Base-by-base conservation (phyloP, 2,888 invertebrate genomes). In the Synergus gifuensis region DNA sequence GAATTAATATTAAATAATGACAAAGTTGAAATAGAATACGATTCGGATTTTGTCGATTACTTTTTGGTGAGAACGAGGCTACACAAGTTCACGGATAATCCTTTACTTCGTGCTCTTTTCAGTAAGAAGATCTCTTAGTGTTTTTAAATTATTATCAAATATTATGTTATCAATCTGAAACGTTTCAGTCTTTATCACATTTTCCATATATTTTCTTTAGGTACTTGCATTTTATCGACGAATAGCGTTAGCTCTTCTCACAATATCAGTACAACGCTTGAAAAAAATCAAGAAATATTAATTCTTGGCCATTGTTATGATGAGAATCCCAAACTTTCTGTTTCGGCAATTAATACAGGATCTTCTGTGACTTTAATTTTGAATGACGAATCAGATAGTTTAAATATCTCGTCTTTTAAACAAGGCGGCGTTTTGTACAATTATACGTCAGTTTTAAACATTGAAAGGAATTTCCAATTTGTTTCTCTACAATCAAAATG, bases 261-360 rank as follows among this genome's bases (percentile, higher is more conserved):
- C 36, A 90, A 91, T 76, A 79, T 87, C 16, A 86, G 88, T 12
- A 87, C 87, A 44, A 58, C 81, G 4, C 79, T 91, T 18, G 81
- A 84, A 54, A 79, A 86, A 46, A 81, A 86, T 76, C 83, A 82
- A 44, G 89, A 91, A 86, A 87, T 87, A 54, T 79, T 92, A 64
- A 83, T 91, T 54, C 86, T 92, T 16, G 91, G 89, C 4, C 88
- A 91, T 64, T 92, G 91, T 83, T 88, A 91, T 58, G 87, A 89
- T 16, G 88, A 88, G 28, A 89, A 90, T 85, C 91, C 91, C 66
- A 86, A 86, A 76, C 89, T 91, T 78, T 88, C 88, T 0, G 63
- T 92, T 77, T 88, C 89, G 7, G 89, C 88, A 60, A 81, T 83
- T 7, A 85, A 84, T 28, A 87, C 85, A 22, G 62, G 82, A 8